Evolutionary conservation across 1,140 invertebrate genomes (phyloP).

Genomic region (Solenopsis fugax): DNA sequence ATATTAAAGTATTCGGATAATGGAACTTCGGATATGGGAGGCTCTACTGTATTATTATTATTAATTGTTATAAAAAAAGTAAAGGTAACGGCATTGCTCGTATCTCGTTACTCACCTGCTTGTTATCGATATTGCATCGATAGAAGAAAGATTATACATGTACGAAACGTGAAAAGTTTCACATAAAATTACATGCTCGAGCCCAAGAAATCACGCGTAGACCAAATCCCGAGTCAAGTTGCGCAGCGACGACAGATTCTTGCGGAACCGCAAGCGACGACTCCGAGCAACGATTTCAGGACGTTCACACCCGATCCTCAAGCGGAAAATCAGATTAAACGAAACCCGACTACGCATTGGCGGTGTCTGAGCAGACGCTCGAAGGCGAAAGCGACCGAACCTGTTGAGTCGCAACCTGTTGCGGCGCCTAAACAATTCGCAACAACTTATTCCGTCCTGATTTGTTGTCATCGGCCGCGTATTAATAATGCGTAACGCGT

Average conservation of each 20-base stretch:
- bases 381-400: slow-evolving; percentile 55
- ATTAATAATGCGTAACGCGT: not conserved
- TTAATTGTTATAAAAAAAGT: too few species aligned
- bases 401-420: slow-evolving; percentile 79
- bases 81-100: too few species aligned
- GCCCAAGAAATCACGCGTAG: not conserved
- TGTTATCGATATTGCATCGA: too few species aligned
- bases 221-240: not conserved
- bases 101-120: too few species aligned
- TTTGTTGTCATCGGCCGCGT: slow-evolving; percentile 26
- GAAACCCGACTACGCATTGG: slow-evolving; percentile 6
- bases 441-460: slow-evolving; percentile 38
- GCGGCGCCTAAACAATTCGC: slow-evolving; percentile 57
- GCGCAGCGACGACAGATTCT: not conserved
- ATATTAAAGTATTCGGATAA: too few species aligned
- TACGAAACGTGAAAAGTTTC: too few species aligned
- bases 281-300: not conserved
- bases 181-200: too few species aligned
- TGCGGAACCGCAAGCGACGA: not conserved
- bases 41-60: too few species aligned
- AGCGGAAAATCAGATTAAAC: slow-evolving; percentile 46
- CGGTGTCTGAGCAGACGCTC: slow-evolving; percentile 33
- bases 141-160: too few species aligned
- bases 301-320: not conserved
- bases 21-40: too few species aligned